Evolutionary conservation across 2,797 vertebrate species (phyloP), one percentile per base, ranked within the genome.

Genomic region (Tenualosa thibaudeaui): DNA sequence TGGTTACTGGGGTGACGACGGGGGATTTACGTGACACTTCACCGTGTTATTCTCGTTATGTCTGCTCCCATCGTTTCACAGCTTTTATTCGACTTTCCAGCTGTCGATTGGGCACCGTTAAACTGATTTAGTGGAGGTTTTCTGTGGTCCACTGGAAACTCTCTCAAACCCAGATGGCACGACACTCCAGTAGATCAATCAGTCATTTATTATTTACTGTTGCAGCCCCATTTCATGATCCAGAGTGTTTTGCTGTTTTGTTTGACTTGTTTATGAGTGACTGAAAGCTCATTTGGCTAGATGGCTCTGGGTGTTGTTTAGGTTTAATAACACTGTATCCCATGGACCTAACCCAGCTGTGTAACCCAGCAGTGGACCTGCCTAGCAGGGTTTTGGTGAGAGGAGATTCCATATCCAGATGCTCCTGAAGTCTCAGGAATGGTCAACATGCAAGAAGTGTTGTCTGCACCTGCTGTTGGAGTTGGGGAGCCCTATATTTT

Each of bases 81-180:
- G 9, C 31, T 84, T 86, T 88, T 82, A 53, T 84, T 81, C 71
- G 84, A 65, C 54, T 75, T 86, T 83, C 81, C 49, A 82, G 81
- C 82, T 84, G 82, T 81, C 62, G 46, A 65, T 81, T 81, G 81
- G n/a, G n/a, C 81, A 54, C 40, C 62, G 65, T 82, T 58, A 85
- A 85, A 82, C 19, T 75, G 46, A 85, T 84, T 87, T 83, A 85
- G 6, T 68, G 71, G 54, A 24, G 60, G 81, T 81, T n/a, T 50
- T 58, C 6, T 22, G 78, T n/a, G 31, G 37, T 83, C 31, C 40
- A 37, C 60, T 84, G 54, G 22, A 56, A 81, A 26, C 1, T 5
- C 17, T 58, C 56, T 24, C 58, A 6, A 24, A 26, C 60, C 1
- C 60, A 65, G 58, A 60, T 24, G 58, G 58, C 58, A n/a, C 6